Percentiles rank a stretch among this genome's conserved stretches.
Evolutionary conservation across 2,797 vertebrate species (phyloP).

Genomic region (Acipenser ruthenus): DNA sequence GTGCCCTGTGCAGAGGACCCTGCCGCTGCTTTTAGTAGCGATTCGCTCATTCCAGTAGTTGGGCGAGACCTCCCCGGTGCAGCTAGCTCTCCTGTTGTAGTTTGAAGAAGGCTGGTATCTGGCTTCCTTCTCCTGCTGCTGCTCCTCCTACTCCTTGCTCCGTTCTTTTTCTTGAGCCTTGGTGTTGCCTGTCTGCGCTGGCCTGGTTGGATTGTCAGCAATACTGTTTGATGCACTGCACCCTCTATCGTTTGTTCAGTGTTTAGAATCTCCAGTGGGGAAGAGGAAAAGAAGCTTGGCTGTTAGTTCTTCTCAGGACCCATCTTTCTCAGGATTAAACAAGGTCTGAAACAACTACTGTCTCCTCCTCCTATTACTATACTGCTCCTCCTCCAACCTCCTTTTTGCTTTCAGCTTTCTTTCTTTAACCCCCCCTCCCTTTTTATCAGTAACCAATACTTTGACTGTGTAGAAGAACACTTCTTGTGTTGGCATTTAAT

Average conservation of each 20-base stretch:
- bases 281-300: conserved; percentile 99
- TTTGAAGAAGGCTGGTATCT: conserved; percentile 75
- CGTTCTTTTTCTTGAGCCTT: conserved; percentile 81
- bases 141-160: conserved; percentile 30
- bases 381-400: conserved; percentile 70
- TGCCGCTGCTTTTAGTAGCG: no score
- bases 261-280: conserved; percentile 99
- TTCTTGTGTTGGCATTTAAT: conserved; percentile 70
- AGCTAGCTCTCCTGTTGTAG: background rate
- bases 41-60: no score
- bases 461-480: conserved; percentile 3
- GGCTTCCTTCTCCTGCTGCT: conserved; percentile 47
- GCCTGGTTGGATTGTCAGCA: conserved; percentile 87
- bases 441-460: conserved; percentile 34
- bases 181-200: conserved; percentile 94
- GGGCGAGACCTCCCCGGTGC: no score
- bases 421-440: conserved; percentile 38
- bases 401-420: conserved; percentile 49
- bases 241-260: conserved; percentile 99
- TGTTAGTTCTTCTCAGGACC: conserved; percentile 99
- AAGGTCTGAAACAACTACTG: conserved; percentile 96
- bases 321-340: conserved; percentile 99
- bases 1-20: no score
- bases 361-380: conserved; percentile 72
- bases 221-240: conserved; percentile 98